These are phyloP conservation scores for Silurus aristotelis DNA, from an alignment of 2,797 vertebrate species.

Conservation along the genomic window DNA sequence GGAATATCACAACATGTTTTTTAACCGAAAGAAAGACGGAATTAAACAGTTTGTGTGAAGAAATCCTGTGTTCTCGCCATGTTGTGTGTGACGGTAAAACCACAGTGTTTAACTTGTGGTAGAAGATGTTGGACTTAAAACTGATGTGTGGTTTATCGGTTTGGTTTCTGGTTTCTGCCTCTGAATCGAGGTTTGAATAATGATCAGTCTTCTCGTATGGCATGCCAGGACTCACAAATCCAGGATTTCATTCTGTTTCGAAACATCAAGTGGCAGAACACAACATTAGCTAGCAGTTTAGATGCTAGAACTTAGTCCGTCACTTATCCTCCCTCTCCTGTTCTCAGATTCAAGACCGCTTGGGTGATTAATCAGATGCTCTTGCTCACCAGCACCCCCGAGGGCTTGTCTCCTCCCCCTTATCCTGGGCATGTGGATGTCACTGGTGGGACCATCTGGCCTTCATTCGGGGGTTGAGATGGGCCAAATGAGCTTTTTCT, in stretches of 20 bases:
- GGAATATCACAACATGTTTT: background rate
- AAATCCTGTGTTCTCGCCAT: background rate
- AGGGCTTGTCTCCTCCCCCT: background rate
- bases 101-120: conserved; percentile 20
- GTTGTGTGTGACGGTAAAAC: background rate
- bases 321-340: conserved; percentile 35
- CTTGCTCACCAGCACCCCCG: conserved; percentile 45
- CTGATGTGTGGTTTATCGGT: background rate
- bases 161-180: background rate
- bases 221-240: background rate
- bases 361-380: conserved; percentile 65
- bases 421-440: conserved; percentile 49
- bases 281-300: too few species aligned
- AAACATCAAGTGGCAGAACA: background rate
- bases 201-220: background rate
- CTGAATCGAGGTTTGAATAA: background rate
- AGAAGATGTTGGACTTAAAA: background rate
- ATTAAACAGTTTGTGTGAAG: background rate
- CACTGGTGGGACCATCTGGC: conserved; percentile 70
- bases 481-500: conserved; percentile 31
- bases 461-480: conserved; percentile 63
- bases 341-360: conserved; percentile 62
- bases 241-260: background rate
- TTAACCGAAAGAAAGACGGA: background rate
- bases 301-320: background rate